Base-by-base conservation (phyloP, 2,113 vertebrate genomes). In the Sander lucioperca region DNA sequence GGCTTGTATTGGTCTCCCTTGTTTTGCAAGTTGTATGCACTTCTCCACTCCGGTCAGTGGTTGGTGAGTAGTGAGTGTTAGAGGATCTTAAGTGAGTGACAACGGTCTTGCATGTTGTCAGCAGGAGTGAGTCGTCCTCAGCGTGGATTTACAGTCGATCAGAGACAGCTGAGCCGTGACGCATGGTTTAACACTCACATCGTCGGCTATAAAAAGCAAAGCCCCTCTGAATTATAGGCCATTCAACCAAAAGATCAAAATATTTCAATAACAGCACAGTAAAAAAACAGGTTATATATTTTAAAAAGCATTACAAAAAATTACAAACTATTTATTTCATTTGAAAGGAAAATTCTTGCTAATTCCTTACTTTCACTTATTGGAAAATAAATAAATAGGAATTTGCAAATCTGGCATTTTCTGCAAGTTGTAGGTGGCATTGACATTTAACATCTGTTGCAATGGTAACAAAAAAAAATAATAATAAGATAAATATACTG, bases 71-170 rank as follows among this genome's bases (percentile, higher is more conserved):
- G 45, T 76, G 83, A 82, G 75, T 50, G 77, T 39, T 74, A 70
- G 69, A 74, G n/a, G 36, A 47, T 47, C 79, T 88, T 84, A 87
- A 92, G 89, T 92, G 82, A 94, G 89, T 91, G 83, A 86, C 85
- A 89, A 81, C 67, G 18, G 61, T 82, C 51, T 63, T 43, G 75
- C 82, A 66, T 63, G 88, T 89, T 90, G 87, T 92, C 91, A 80
- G 81, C 48, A 53, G 50, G 8, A 63, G 47, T 30, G 70, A 72
- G 85, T 83, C 85, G 66, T 90, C 80, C 70, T 82, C 63, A 19
- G 50, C 9, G 23, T 27, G 78, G 86, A 92, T 95, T 92, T 92
- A 93, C 74, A 70, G 67, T 27, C 33, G 2, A 74, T 69, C 18
- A 12, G 54, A 18, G 61, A 62, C 68, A 73, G 77, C 84, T 76